A percentile compares a stretch with the other conserved stretches of the same genome.
These are phyloP conservation scores for Capromys pilorides DNA, from an alignment of 2,797 vertebrate genomes.

Conservation along the genomic window DNA sequence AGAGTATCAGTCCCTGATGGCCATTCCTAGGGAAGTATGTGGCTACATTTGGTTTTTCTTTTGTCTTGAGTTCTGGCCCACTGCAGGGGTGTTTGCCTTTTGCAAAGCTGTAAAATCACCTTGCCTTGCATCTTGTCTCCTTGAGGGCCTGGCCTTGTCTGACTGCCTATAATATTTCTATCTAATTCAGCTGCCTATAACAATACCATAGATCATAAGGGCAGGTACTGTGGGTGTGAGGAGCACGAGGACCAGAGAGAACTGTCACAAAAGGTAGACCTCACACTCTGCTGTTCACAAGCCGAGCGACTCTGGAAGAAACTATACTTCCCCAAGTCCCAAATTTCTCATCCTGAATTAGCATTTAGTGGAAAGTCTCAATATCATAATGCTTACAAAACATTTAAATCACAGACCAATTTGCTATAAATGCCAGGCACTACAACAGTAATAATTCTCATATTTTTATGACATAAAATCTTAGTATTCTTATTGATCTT, in stretches of 20 bases:
- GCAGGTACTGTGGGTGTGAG: neutral
- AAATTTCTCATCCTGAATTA: conserved; percentile 53
- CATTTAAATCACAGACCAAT: conserved; percentile 2
- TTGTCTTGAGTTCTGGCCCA: too few species aligned
- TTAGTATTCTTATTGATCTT: neutral
- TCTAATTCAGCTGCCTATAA: too few species aligned
- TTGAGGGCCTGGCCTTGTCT: too few species aligned
- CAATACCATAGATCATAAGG: neutral
- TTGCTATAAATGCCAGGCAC: neutral
- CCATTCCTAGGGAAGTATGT: too few species aligned
- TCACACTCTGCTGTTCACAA: conserved; percentile 33
- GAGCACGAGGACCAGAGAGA: neutral
- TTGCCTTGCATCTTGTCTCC: too few species aligned
- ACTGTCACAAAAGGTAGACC: neutral
- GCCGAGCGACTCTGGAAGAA: conserved; percentile 10
- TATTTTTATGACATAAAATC: neutral
- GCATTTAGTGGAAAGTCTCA: conserved; percentile 44
- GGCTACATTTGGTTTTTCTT: too few species aligned
- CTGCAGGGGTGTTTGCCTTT: too few species aligned
- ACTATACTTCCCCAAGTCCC: neutral
- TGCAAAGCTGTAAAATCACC: too few species aligned
- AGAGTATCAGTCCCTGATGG: too few species aligned
- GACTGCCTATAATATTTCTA: too few species aligned
- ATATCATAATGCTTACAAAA: conserved; percentile 37
- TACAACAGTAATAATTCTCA: neutral